Evolutionary conservation across 2,113 vertebrate genomes (phyloP), one percentile per base, ranked within the genome.

Genomic region (Sinosuthora webbiana): DNA sequence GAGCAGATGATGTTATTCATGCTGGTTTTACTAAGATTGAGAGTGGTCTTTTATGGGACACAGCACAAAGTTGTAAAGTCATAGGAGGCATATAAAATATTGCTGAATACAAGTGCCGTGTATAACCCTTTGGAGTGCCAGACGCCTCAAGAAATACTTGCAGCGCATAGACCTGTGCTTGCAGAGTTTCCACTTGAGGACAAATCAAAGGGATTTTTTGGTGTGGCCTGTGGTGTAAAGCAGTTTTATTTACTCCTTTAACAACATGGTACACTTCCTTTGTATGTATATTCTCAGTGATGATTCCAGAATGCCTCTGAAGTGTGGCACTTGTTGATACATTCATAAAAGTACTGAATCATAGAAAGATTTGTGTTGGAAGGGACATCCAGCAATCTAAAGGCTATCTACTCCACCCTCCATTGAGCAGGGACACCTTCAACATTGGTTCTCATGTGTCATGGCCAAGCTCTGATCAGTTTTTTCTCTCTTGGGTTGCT

Each of bases 21-120:
- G 7, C 8, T 31, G 14, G 2, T 73, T 90, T 85, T 45, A 24
- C 4, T n/a, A 24, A 59, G 10, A 7, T 19, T 24, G 17, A 55
- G 3, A 35, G 8, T 39, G 11, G 13, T 33, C 35, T 60, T 73
- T 68, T 49, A 28, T 53, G 31, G 41, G 8, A 69, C 10, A 24
- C 4, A 57, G 22, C 4, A 35, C 27, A 33, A 31, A 37, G 7
- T 20, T 56, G 7, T 24, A 30, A 76, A 65, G 18, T 42, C 19
- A 4, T 0, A 25, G 27, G 55, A 74, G 17, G 42, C 0, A 0
- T 25, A 30, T 3, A 31, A 86, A 86, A 67, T 39, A 47, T 20
- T 27, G 9, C 23, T 76, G 31, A 76, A 70, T 47, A 4, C 6
- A 33, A 74, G 30, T 22, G 16, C 5, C 2, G 1, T 3, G 2